Percentiles rank a stretch among this genome's conserved stretches.
phyloP scores from a whole-genome alignment of 2,113 vertebrate species.

The Sinocyclocheilus anophthalmus region DNA sequence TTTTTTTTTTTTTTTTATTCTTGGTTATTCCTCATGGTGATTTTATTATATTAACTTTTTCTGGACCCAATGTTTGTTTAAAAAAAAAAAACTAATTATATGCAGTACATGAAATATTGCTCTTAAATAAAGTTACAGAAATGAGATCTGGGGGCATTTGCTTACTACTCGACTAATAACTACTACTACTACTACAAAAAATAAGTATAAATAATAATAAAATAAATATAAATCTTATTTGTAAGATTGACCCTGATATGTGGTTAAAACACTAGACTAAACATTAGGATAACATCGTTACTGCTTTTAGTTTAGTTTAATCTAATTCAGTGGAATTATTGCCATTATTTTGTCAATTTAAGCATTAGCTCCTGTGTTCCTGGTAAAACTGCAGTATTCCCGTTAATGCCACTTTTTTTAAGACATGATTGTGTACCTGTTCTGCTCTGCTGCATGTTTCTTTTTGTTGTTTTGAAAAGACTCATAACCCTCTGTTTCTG shows the following conservation, averaged over 20 bases:
- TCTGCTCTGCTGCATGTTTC: constrained; percentile 35
- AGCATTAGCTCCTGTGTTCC: background rate
- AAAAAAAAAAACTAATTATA: background rate
- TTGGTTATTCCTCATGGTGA: background rate
- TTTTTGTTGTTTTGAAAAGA: constrained; percentile 39
- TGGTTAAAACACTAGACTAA: background rate
- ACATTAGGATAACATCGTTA: too few species aligned
- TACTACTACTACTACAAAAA: too few species aligned
- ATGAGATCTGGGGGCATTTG: background rate
- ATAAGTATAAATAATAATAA: too few species aligned
- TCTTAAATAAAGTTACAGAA: background rate
- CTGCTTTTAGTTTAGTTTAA: background rate
- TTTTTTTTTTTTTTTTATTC: background rate
- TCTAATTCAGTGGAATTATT: background rate
- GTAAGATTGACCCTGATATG: background rate
- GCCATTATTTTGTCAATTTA: background rate
- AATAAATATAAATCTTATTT: too few species aligned
- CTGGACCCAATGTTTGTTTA: background rate
- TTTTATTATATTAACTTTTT: background rate
- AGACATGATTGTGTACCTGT: background rate
- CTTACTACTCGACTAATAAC: too few species aligned
- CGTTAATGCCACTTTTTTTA: background rate
- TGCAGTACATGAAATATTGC: background rate
- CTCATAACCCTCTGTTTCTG: constrained; percentile 18
- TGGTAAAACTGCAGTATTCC: background rate